Evolutionary conservation across 1,140 invertebrate species (phyloP).

Genomic region (Dendrolimus punctatus): DNA sequence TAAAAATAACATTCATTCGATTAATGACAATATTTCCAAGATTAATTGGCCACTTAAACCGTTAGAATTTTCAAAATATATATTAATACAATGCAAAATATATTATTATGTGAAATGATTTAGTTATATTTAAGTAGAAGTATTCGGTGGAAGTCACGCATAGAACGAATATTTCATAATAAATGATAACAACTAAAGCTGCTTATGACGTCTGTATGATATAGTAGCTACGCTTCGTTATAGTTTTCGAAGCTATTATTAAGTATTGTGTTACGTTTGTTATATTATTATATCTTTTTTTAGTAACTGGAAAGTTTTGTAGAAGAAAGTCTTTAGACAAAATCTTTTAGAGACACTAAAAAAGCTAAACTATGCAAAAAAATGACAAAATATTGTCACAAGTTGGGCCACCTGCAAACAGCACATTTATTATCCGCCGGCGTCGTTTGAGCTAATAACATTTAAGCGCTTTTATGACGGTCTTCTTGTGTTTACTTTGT

Average conservation of each 20-base stretch:
- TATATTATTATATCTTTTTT: conserved; percentile 8
- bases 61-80: conserved; percentile 3
- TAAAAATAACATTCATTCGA: too few species aligned
- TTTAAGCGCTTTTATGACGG: too few species aligned
- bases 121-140: conserved; percentile 28
- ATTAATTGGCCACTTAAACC: too few species aligned
- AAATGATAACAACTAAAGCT: conserved; percentile 31
- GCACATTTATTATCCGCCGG: too few species aligned
- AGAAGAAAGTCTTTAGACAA: too few species aligned
- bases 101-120: conserved; percentile 25
- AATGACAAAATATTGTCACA: too few species aligned
- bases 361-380: too few species aligned
- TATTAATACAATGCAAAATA: conserved; percentile 29
- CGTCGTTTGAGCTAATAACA: too few species aligned
- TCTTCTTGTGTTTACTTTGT: too few species aligned
- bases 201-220: conserved; percentile 34
- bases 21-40: too few species aligned
- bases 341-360: too few species aligned
- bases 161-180: conserved; percentile 37
- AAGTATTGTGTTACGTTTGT: conserved; percentile 15
- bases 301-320: background rate
- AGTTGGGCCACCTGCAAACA: too few species aligned
- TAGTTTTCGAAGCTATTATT: conserved; percentile 12
- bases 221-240: conserved; percentile 8
- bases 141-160: conserved; percentile 42